Percentiles rank a stretch among this genome's conserved stretches.
phyloP scores from a whole-genome alignment of 2,888 invertebrate species.

The Melitaea athalia region DNA sequence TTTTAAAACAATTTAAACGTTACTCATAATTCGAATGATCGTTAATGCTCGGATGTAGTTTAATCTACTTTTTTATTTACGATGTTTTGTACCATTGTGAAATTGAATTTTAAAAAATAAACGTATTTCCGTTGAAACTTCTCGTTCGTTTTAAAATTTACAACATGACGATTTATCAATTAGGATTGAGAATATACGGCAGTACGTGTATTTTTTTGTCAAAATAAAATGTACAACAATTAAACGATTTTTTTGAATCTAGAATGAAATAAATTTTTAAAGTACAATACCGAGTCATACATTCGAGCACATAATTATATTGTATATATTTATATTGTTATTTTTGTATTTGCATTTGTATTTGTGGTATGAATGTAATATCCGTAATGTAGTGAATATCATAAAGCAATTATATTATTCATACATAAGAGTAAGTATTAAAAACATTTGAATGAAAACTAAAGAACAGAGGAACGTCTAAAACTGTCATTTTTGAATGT shows the following conservation, averaged over 20 bases:
- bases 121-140: background rate
- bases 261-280: too few species aligned
- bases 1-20: conserved; percentile 6
- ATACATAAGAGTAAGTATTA: too few species aligned
- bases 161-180: background rate
- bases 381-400: too few species aligned
- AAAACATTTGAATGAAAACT: conserved; percentile 9
- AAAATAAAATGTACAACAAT: background rate
- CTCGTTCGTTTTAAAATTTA: background rate
- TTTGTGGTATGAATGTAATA: too few species aligned
- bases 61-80: background rate
- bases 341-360: too few species aligned
- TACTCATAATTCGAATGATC: conserved; percentile 3
- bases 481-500: conserved; percentile 18
- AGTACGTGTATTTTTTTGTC: background rate
- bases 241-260: too few species aligned
- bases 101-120: background rate
- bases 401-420: too few species aligned
- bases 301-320: too few species aligned
- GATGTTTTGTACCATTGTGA: background rate
- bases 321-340: too few species aligned
- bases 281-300: too few species aligned
- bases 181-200: background rate
- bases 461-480: conserved; percentile 13
- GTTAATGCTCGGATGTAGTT: background rate